Percentiles rank a stretch among this genome's conserved stretches.
These are phyloP conservation scores for Sparus aurata DNA, from an alignment of 2,797 vertebrate species.

Conservation along the genomic window DNA sequence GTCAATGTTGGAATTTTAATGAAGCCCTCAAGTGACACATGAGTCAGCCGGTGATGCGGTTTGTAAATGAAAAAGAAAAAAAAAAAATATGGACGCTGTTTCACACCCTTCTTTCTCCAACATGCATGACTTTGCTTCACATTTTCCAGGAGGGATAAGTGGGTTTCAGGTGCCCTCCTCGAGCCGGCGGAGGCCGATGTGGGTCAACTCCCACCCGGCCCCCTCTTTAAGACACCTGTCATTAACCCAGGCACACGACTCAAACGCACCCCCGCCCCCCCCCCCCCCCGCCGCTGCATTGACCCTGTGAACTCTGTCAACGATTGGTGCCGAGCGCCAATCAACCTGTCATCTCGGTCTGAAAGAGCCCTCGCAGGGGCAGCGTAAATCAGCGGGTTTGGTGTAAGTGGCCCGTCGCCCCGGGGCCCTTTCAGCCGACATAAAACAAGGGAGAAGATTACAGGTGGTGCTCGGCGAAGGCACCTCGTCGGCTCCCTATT, in stretches of 20 bases:
- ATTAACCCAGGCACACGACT: conserved; percentile 62
- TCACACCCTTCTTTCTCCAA: not conserved
- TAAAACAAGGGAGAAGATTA: conserved; percentile 74
- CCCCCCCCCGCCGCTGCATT: not conserved
- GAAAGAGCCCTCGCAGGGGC: conserved; percentile 29
- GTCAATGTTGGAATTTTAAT: conserved; percentile 52
- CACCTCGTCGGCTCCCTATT: conserved; percentile 52
- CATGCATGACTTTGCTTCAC: not conserved
- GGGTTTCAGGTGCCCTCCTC: not conserved
- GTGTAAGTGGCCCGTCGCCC: conserved; percentile 53
- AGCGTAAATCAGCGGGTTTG: conserved; percentile 67
- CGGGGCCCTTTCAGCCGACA: conserved; percentile 36
- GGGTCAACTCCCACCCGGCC: conserved; percentile 2
- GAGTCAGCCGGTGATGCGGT: conserved; percentile 17
- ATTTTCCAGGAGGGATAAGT: not conserved
- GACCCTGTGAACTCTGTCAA: conserved; percentile 69
- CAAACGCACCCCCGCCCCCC: conserved; percentile 1
- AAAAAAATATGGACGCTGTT: not conserved
- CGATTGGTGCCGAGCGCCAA: conserved; percentile 44
- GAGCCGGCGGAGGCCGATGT: conserved; percentile 27
- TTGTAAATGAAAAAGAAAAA: not conserved
- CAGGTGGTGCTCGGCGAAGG: conserved; percentile 60
- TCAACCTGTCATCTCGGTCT: conserved; percentile 65
- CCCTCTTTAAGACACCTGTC: conserved; percentile 63
- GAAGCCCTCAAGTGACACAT: conserved; percentile 35